Conservation (phyloP, 2,113 vertebrate genomes). For the Synchiropus splendidus region DNA sequence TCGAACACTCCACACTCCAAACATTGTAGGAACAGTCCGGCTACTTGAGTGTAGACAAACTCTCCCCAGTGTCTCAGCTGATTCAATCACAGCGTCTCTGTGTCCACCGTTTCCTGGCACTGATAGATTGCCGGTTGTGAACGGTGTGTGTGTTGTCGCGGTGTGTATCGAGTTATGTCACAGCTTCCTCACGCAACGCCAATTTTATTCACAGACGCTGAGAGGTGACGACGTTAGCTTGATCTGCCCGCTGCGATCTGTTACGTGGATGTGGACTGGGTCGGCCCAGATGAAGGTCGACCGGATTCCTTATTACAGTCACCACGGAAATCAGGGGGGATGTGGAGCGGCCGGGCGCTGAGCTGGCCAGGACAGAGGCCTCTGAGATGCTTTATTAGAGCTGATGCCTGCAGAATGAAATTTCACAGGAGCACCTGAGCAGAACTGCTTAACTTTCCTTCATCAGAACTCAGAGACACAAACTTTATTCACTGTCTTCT, state of each 20-base stretch:
- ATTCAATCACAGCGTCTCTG: slow-evolving; percentile 60
- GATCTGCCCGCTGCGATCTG: slow-evolving; percentile 45
- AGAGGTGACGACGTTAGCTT: slow-evolving; percentile 57
- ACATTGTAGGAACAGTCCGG: slow-evolving; percentile 41
- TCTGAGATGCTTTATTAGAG: too few species aligned
- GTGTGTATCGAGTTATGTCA: slow-evolving; percentile 69
- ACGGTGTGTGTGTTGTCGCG: slow-evolving; percentile 42
- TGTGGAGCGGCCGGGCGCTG: not conserved
- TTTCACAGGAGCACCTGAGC: too few species aligned
- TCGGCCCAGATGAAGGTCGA: slow-evolving; percentile 55
- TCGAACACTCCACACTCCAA: too few species aligned
- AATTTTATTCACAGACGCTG: slow-evolving; percentile 53
- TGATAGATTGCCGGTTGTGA: slow-evolving; percentile 66
- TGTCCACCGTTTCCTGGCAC: slow-evolving; percentile 61
- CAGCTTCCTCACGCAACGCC: slow-evolving; percentile 42
- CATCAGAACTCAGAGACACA: too few species aligned
- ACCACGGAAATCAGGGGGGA: slow-evolving; percentile 1
- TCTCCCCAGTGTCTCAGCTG: slow-evolving; percentile 51
- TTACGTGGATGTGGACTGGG: slow-evolving; percentile 58
- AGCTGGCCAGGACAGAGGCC: too few species aligned
- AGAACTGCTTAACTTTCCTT: too few species aligned
- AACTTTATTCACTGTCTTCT: not conserved
- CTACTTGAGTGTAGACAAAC: slow-evolving; percentile 42
- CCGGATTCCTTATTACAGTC: slow-evolving; percentile 13
- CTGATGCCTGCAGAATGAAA: too few species aligned